Evolutionary conservation across 1,140 invertebrate species (phyloP).

Genomic region (Drosophila watanabei): DNA sequence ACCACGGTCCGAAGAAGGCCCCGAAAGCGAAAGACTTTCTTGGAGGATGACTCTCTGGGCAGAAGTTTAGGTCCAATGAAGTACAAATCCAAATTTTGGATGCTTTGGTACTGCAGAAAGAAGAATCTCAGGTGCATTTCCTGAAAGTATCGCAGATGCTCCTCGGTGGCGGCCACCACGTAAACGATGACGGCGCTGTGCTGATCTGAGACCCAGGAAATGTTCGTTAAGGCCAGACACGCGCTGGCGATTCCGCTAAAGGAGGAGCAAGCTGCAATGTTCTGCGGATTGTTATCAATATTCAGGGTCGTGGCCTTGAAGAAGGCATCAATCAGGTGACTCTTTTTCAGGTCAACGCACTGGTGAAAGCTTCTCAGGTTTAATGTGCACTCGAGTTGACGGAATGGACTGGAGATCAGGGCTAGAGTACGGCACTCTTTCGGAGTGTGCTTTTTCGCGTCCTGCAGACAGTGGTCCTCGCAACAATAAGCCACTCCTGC

Average conservation of each 20-base stretch:
- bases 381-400: conserved; percentile 2
- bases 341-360: conserved; percentile 1
- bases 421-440: conserved; percentile 47
- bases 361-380: conserved; percentile 14
- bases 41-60: background rate
- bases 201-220: conserved; percentile 1
- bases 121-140: conserved; percentile 64
- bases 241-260: conserved; percentile 66
- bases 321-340: conserved; percentile 43
- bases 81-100: conserved; percentile 46
- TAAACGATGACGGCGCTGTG: conserved; percentile 35
- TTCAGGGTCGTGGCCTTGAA: conserved; percentile 16
- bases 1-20: conserved; percentile 17
- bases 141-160: conserved; percentile 52
- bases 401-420: conserved; percentile 49
- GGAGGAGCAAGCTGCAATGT: conserved; percentile 47
- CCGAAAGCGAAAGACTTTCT: background rate
- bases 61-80: conserved; percentile 59
- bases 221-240: conserved; percentile 41
- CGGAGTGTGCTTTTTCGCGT: conserved; percentile 26
- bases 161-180: conserved; percentile 51
- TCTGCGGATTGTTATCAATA: conserved; percentile 25
- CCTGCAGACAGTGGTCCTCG: conserved; percentile 23
- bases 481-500: conserved; percentile 59
- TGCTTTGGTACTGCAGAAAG: conserved; percentile 47